Conservation (phyloP, 2,797 vertebrate species). For the Sphenopsis melanotis region DNA sequence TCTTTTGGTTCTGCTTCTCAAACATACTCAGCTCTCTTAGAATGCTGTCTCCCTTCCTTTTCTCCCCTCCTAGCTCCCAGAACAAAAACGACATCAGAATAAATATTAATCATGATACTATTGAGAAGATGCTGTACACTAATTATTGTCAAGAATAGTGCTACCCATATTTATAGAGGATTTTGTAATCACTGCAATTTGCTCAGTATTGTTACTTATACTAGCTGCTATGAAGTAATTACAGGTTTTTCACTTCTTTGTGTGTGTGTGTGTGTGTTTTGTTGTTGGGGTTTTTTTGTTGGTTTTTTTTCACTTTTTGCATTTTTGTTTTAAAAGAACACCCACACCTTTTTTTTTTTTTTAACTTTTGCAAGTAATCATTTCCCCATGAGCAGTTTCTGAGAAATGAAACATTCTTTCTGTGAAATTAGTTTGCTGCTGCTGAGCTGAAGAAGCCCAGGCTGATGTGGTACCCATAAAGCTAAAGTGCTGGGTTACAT, state of each 20-base stretch:
- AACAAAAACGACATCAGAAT: constrained; percentile 36
- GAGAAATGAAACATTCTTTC: not conserved
- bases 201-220: constrained; percentile 59
- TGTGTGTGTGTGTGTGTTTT: not conserved
- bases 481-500: not conserved
- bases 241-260: not conserved
- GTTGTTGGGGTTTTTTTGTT: not conserved
- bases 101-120: constrained; percentile 57
- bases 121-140: constrained; percentile 12
- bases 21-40: not conserved
- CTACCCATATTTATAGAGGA: constrained; percentile 46
- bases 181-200: constrained; percentile 67
- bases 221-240: constrained; percentile 56
- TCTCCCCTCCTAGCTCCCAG: not conserved
- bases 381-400: not conserved
- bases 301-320: not conserved
- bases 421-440: not conserved
- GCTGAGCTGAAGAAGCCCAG: not conserved
- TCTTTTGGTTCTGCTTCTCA: constrained; percentile 12
- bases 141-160: constrained; percentile 54
- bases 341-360: not conserved
- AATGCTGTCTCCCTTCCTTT: not conserved
- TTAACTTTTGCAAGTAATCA: not conserved
- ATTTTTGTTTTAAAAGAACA: not conserved
- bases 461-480: not conserved